phyloP scores from a whole-genome alignment of 2,797 vertebrate genomes.

The Psittacula derbiana region DNA sequence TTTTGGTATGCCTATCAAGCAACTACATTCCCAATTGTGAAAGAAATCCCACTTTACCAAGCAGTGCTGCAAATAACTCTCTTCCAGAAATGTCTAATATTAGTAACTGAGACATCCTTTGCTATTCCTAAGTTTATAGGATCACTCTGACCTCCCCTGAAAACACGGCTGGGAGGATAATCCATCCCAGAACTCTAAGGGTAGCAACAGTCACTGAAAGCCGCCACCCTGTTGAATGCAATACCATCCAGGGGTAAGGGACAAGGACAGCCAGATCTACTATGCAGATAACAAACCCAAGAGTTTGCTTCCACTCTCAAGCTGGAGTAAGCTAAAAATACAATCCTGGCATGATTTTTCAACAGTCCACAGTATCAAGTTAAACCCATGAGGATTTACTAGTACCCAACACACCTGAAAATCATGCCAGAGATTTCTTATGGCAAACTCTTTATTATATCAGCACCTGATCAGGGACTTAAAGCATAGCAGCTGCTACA shows the following conservation, averaged over 20 bases:
- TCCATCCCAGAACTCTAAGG: background rate
- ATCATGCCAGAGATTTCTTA: background rate
- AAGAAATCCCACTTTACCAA: background rate
- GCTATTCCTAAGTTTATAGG: background rate
- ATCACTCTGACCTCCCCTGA: background rate
- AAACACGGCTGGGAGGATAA: background rate
- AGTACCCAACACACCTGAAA: background rate
- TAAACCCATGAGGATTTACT: background rate
- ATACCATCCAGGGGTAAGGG: background rate
- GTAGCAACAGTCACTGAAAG: background rate
- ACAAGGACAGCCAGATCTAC: background rate
- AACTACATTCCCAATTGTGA: background rate
- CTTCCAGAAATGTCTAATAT: background rate
- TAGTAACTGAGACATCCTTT: background rate
- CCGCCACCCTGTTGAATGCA: background rate
- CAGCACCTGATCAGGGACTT: background rate
- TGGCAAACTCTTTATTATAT: background rate
- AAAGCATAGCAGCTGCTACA: background rate
- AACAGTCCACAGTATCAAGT: background rate
- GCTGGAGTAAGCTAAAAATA: background rate
- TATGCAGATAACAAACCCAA: background rate
- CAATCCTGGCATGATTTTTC: background rate
- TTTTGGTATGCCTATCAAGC: background rate
- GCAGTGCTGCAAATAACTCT: background rate
- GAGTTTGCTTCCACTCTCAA: background rate